Evolutionary conservation across 2,113 vertebrate species (phyloP).

Genomic region (Lota lota): DNA sequence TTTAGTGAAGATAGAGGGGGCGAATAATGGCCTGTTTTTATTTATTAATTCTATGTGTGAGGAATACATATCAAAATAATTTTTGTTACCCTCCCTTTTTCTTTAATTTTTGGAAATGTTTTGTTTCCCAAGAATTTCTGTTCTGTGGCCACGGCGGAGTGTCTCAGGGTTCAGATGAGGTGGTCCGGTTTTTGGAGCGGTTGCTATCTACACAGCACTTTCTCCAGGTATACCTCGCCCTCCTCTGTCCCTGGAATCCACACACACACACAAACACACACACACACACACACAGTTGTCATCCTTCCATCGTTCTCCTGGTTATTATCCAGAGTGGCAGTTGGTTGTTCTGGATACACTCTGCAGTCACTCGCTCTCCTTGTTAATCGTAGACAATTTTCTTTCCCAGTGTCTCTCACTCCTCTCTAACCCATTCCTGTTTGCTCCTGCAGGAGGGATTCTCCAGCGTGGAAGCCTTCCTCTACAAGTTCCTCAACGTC

Average conservation of each 20-base stretch:
- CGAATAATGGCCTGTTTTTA: neutral
- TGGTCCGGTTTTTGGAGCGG: constrained; percentile 77
- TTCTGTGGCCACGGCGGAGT: constrained; percentile 73
- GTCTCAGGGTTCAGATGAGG: constrained; percentile 68
- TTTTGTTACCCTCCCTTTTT: too few relatives aligned
- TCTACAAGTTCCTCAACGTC: constrained; percentile 84
- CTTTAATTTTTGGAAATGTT: neutral
- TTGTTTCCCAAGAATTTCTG: constrained; percentile 74
- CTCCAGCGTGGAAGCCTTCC: constrained; percentile 83
- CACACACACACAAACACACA: too few relatives aligned
- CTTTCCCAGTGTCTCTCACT: neutral
- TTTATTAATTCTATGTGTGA: constrained; percentile 13
- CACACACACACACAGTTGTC: too few relatives aligned
- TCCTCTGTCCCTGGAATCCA: neutral
- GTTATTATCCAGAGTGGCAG: neutral
- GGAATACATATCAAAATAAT: too few relatives aligned
- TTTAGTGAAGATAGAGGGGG: neutral
- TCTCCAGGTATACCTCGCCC: constrained; percentile 80
- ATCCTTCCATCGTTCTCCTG: too few relatives aligned
- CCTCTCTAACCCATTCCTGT: constrained; percentile 13
- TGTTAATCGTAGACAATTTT: constrained; percentile 13
- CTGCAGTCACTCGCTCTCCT: neutral
- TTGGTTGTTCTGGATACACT: neutral
- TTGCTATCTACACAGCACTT: constrained; percentile 81
- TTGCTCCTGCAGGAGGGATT: constrained; percentile 82